These are phyloP conservation scores for Gulo gulo DNA, from an alignment of 2,113 vertebrate species.

Conservation along the genomic window DNA sequence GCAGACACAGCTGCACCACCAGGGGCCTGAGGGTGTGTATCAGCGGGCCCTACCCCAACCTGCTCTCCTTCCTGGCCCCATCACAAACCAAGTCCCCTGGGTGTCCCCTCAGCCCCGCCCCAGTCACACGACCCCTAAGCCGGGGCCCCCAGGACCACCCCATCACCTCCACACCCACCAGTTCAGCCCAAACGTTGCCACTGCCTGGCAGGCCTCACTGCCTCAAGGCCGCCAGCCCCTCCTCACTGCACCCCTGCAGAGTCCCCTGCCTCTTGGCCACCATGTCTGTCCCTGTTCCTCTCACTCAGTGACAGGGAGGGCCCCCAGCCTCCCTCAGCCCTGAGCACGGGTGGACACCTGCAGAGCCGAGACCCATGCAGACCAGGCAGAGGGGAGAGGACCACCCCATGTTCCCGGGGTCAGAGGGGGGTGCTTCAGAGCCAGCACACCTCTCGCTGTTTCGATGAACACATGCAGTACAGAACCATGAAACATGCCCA, in stretches of 20 bases:
- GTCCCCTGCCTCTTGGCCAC: neutral
- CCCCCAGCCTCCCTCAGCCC: neutral
- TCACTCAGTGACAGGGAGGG: neutral
- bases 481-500: neutral
- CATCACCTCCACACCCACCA: neutral
- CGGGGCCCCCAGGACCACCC: neutral
- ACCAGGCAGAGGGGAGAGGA: neutral
- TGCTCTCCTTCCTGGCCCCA: neutral
- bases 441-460: neutral
- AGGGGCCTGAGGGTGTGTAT: no score
- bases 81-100: neutral
- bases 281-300: neutral
- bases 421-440: neutral
- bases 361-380: neutral
- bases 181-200: neutral
- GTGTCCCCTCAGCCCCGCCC: neutral
- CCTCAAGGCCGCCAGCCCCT: neutral
- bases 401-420: neutral
- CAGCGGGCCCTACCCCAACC: no score
- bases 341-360: neutral
- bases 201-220: neutral
- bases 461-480: neutral
- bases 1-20: neutral
- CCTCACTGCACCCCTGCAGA: neutral
- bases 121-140: neutral